Conservation (phyloP, 2,888 invertebrate species). For the Cyrtodaria siliqua region DNA sequence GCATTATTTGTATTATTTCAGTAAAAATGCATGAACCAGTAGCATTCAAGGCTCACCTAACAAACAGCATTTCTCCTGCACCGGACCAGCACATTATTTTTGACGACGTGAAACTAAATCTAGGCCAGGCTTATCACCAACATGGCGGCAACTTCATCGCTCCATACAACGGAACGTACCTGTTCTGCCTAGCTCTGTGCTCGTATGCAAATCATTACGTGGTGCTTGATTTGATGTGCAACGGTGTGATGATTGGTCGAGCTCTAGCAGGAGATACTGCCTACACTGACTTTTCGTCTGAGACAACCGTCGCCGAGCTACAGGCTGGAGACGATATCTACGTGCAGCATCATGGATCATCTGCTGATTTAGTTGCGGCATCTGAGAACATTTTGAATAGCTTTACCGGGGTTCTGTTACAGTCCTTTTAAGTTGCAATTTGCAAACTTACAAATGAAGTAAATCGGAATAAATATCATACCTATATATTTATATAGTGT, state of each 20-base stretch:
- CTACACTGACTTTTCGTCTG: conserved; percentile 32
- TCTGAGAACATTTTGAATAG: conserved; percentile 12
- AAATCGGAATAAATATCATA: no score
- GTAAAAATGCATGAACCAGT: conserved; percentile 15
- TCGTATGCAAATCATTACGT: conserved; percentile 20
- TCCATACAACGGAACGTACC: conserved; percentile 27
- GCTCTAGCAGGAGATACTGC: conserved; percentile 34
- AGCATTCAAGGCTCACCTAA: conserved; percentile 37
- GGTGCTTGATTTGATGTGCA: conserved; percentile 29
- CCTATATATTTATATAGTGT: no score
- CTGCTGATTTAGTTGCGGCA: conserved; percentile 15
- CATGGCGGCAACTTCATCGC: conserved; percentile 22
- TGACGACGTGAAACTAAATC: conserved; percentile 34
- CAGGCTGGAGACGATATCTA: conserved; percentile 27
- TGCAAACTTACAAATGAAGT: no score
- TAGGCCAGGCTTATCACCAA: conserved; percentile 25
- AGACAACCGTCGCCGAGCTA: conserved; percentile 22
- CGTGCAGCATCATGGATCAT: conserved; percentile 18
- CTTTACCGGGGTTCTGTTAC: conserved; percentile 30
- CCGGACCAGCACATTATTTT: conserved; percentile 31
- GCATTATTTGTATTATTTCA: no score
- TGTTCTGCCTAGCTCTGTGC: conserved; percentile 37
- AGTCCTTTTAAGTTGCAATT: no score
- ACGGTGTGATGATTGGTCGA: conserved; percentile 24
- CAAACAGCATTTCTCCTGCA: conserved; percentile 2